A percentile compares a stretch with the other conserved stretches of the same genome.
Evolutionary conservation across 2,797 vertebrate species (phyloP).

Genomic region (Esox masquinongy): DNA sequence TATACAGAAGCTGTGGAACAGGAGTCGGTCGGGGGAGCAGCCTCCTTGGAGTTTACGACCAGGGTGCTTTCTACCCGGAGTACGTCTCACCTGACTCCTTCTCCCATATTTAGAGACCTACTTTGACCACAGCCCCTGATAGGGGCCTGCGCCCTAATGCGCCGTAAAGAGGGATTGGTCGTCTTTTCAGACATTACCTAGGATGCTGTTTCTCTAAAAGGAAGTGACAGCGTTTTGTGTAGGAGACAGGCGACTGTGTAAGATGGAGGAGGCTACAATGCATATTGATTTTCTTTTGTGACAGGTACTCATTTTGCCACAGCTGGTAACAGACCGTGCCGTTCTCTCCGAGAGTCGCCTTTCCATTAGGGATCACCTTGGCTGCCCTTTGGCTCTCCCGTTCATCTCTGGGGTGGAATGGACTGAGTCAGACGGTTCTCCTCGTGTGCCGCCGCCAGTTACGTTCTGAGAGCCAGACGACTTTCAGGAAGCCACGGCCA

Average conservation of each 20-base stretch:
- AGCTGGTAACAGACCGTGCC: slow-evolving; percentile 46
- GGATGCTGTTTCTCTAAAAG: slow-evolving; percentile 39
- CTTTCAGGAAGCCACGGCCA: too few relatives aligned
- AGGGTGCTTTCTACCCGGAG: background rate
- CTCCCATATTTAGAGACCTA: background rate
- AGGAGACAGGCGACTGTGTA: slow-evolving; percentile 68
- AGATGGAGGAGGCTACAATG: slow-evolving; percentile 71
- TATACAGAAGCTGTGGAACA: slow-evolving; percentile 23
- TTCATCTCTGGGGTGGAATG: slow-evolving; percentile 1
- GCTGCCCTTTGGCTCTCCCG: slow-evolving; percentile 35
- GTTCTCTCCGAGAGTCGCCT: slow-evolving; percentile 42
- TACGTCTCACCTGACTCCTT: background rate
- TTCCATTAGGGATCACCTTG: slow-evolving; percentile 57
- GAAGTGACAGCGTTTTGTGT: slow-evolving; percentile 68
- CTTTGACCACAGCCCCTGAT: background rate
- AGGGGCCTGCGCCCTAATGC: background rate
- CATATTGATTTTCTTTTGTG: slow-evolving; percentile 78
- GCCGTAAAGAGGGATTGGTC: background rate
- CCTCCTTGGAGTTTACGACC: slow-evolving; percentile 34
- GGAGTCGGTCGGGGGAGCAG: background rate
- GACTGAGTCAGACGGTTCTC: background rate
- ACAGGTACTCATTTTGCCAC: slow-evolving; percentile 71
- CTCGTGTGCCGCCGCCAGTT: background rate
- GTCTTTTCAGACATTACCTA: background rate
- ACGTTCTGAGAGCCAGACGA: background rate